Conservation (phyloP, 2,113 vertebrate species). For the Nothocercus nigrocapillus region DNA sequence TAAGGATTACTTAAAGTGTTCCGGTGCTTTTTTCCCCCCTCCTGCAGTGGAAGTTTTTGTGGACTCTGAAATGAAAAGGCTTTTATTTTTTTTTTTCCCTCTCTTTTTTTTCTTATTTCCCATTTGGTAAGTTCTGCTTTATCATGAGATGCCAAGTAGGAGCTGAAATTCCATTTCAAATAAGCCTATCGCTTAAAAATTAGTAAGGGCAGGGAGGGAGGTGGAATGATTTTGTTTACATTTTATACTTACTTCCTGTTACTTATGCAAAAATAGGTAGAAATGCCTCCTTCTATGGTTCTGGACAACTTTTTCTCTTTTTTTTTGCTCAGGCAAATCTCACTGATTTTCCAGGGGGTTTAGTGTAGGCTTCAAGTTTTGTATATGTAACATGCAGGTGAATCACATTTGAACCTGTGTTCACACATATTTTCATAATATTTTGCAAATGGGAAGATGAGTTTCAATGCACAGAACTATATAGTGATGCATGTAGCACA, state of each 20-base stretch:
- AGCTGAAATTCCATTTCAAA: not conserved
- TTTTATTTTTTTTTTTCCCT: no score
- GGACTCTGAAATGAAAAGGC: not conserved
- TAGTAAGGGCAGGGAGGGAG: not conserved
- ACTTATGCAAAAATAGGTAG: not conserved
- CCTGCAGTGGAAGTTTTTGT: not conserved
- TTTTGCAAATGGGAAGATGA: not conserved
- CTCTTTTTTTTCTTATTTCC: not conserved
- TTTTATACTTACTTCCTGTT: not conserved
- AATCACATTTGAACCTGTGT: not conserved
- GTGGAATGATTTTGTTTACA: not conserved
- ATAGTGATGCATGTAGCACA: rapidly evolving
- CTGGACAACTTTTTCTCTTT: not conserved
- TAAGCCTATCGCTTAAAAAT: not conserved
- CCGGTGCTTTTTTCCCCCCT: rapidly evolving
- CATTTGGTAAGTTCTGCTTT: not conserved
- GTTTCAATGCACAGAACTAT: not conserved
- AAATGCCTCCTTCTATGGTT: not conserved
- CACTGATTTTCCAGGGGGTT: not conserved
- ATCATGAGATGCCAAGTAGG: not conserved
- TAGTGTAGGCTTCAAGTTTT: not conserved
- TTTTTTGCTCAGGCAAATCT: not conserved
- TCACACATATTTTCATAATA: not conserved
- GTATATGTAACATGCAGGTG: rapidly evolving
- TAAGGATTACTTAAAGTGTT: not conserved